Evolutionary conservation across 2,888 invertebrate species (phyloP), one percentile per base, ranked within the genome.

Genomic region (Gryllus longicercus): DNA sequence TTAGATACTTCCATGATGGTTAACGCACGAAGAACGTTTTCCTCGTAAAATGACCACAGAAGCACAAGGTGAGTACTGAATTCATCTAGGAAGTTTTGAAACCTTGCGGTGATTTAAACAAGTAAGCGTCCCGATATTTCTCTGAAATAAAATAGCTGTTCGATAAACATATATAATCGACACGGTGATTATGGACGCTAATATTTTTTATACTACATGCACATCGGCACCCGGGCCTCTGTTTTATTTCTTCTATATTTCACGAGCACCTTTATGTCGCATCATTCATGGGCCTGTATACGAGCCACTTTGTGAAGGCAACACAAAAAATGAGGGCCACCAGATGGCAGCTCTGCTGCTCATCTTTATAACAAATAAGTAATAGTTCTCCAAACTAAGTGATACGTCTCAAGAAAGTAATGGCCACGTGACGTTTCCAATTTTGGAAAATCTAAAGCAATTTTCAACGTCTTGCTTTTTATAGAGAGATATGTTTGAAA

Each of bases 391-490:
- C 16, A n/a, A 63, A 63, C 14, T 63, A 63, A 63, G 63, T 63
- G 63, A 63, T 63, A 63, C 63, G 63, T 63, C 63, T 18, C 63
- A n/a, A 63, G 63, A 63, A 63, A 63, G 63, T 63, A 63, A 63
- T 63, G 63, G 63, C 16, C 14, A 63, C 63, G 16, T 18, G 63
- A 63, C 63, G 63, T 63, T 38, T 63, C 63, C 63, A 63, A n/a
- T 63, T 63, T 63, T n/a, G 63, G 63, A 63, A 63, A 63, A 63
- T 63, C 63, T 63, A 18, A n/a, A 63, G 63, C 63, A 63, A 63
- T 63, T 63, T 63, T 63, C 63, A 63, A 63, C 63, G 63, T 63
- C 63, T 63, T 63, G 63, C 63, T 63, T 63, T 63, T 63, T 63
- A 63, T 63, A 63, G 16, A 63, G 63, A 63, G 63, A 63, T 63